These are phyloP conservation scores for Heptranchias perlo DNA, from an alignment of 2,113 vertebrate species.

Conservation along the genomic window DNA sequence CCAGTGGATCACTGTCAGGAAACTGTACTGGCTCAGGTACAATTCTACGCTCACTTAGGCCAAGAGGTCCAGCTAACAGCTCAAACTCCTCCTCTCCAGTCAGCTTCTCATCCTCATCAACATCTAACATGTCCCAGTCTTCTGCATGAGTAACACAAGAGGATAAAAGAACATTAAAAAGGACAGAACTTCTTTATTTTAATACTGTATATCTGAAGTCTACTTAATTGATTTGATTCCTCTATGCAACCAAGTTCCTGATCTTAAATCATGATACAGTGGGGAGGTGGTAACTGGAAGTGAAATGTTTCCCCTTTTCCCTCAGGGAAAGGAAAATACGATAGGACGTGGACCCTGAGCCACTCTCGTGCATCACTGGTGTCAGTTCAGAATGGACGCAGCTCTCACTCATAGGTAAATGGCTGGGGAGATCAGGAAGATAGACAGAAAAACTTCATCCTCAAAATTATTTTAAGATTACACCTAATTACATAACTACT, in stretches of 20 bases:
- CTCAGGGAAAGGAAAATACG: not conserved
- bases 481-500: not conserved
- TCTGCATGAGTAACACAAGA: slow-evolving; percentile 57
- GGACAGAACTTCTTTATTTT: too few species aligned
- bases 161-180: not conserved
- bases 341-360: too few species aligned
- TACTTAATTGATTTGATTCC: not conserved
- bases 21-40: slow-evolving; percentile 93
- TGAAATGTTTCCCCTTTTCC: not conserved
- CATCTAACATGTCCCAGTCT: slow-evolving; percentile 98
- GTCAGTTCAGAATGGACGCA: not conserved
- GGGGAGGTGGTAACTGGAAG: not conserved
- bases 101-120: slow-evolving; percentile 88
- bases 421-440: not conserved
- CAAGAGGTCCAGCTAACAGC: slow-evolving; percentile 80
- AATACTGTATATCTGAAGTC: not conserved
- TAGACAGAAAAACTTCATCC: not conserved
- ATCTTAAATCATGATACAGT: not conserved
- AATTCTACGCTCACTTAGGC: slow-evolving; percentile 78
- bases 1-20: slow-evolving; percentile 88
- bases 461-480: not conserved
- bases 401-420: too few species aligned
- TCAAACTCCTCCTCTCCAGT: slow-evolving; percentile 97
- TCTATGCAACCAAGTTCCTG: not conserved
- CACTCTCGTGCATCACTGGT: not conserved